These are phyloP conservation scores for Macropodus opercularis DNA, from an alignment of 2,797 vertebrate genomes.

Conservation along the genomic window DNA sequence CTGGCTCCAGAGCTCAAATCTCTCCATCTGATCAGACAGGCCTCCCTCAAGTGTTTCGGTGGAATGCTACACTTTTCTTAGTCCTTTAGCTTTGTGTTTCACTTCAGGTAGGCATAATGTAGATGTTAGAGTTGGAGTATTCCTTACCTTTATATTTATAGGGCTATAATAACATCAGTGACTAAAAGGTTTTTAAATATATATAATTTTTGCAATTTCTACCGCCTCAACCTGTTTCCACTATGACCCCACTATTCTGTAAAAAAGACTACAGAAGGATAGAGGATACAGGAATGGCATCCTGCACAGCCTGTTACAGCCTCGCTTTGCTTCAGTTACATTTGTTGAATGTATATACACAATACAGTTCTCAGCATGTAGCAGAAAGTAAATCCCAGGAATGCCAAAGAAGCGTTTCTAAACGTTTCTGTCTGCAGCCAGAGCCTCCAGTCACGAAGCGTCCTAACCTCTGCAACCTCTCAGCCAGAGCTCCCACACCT, in stretches of 20 bases:
- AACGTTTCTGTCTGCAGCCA: slow-evolving; percentile 63
- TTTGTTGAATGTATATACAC: slow-evolving; percentile 9
- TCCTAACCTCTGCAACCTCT: slow-evolving; percentile 56
- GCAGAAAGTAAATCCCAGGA: too few relatives aligned
- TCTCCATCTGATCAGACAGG: slow-evolving; percentile 63
- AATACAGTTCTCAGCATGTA: slow-evolving; percentile 16
- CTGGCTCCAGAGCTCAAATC: slow-evolving; percentile 58
- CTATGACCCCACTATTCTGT: neutral
- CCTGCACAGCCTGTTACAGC: neutral
- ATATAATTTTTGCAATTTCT: neutral
- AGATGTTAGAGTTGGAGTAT: neutral
- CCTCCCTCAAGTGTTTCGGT: slow-evolving; percentile 48
- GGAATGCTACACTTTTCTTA: slow-evolving; percentile 49
- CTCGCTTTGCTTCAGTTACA: neutral
- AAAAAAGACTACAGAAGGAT: neutral
- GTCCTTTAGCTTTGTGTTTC: slow-evolving; percentile 16
- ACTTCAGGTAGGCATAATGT: neutral
- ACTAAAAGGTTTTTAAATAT: neutral
- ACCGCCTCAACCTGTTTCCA: neutral
- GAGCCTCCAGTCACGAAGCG: slow-evolving; percentile 66
- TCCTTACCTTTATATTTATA: neutral
- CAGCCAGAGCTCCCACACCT: slow-evolving; percentile 59
- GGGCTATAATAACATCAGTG: neutral
- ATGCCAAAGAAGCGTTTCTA: slow-evolving; percentile 61
- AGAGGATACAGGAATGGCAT: neutral